These are phyloP conservation scores for Pentamera pediparva DNA, from an alignment of 53 echinoderm and acorn worm genomes.

Conservation along the genomic window DNA sequence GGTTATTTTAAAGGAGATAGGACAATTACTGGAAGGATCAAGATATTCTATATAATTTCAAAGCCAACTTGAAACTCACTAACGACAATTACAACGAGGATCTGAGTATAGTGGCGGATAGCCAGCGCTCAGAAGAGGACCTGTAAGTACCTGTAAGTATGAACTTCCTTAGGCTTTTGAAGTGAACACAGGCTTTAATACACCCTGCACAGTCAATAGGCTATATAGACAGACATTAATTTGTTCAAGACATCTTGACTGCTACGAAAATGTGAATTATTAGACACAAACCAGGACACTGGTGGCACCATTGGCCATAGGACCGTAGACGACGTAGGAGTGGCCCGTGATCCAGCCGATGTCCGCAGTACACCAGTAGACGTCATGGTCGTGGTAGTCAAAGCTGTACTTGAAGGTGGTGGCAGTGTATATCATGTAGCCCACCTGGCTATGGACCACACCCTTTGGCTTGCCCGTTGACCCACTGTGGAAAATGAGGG, in stretches of 20 bases:
- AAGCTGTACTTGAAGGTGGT: slow-evolving; percentile 97
- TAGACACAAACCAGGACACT: slow-evolving; percentile 63
- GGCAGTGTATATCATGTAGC: slow-evolving; percentile 85
- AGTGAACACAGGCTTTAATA: too few species aligned
- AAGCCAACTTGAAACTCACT: too few species aligned
- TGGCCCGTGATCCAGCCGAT: slow-evolving; percentile 98
- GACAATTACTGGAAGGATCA: too few species aligned
- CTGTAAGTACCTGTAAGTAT: too few species aligned
- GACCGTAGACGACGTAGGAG: slow-evolving; percentile 85
- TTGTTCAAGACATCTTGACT: neutral
- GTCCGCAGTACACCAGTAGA: slow-evolving; percentile 98
- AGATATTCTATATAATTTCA: too few species aligned
- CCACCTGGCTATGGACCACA: slow-evolving; percentile 81
- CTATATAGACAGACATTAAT: too few species aligned
- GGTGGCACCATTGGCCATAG: slow-evolving; percentile 94
- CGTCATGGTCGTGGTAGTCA: slow-evolving; percentile 69
- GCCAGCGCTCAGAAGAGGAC: too few species aligned
- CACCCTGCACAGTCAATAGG: too few species aligned
- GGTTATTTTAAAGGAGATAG: too few species aligned
- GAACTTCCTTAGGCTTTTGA: too few species aligned
- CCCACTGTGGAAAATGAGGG: slow-evolving; percentile 42
- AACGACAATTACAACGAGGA: too few species aligned
- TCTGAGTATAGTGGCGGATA: too few species aligned
- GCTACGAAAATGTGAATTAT: neutral
- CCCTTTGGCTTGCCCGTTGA: slow-evolving; percentile 95